Conservation (phyloP, 2,888 invertebrate genomes). For the Halocaridina rubra region DNA sequence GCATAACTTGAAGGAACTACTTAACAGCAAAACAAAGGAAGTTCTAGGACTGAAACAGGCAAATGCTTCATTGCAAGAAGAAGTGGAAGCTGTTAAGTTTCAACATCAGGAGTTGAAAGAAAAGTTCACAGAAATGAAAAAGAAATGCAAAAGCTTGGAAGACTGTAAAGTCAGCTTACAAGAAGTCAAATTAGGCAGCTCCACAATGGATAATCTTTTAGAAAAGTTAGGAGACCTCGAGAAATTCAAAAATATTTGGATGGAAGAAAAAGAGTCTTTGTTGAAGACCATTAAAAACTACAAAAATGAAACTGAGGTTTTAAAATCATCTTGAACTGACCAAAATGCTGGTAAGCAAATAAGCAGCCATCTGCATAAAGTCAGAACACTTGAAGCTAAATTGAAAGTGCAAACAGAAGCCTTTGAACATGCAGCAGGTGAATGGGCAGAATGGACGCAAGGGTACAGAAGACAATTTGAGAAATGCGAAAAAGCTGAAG, state of each 20-base stretch:
- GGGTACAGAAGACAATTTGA: constrained; percentile 9
- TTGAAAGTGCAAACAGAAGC: not conserved
- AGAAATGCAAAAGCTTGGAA: not conserved
- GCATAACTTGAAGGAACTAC: not conserved
- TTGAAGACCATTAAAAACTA: not conserved
- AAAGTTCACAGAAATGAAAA: not conserved
- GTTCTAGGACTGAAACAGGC: not conserved
- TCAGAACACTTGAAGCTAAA: not conserved
- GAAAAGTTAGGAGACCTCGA: constrained; percentile 19
- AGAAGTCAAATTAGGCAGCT: constrained; percentile 12
- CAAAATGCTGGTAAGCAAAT: not conserved
- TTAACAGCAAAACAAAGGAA: not conserved
- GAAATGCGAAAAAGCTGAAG: constrained; percentile 1
- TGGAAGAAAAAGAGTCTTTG: constrained; percentile 2
- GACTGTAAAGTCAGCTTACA: not conserved
- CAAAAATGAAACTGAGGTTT: not conserved
- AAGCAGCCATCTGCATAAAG: not conserved
- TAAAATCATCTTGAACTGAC: not conserved
- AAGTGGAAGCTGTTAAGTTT: not conserved
- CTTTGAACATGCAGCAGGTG: not conserved
- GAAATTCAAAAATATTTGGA: not conserved
- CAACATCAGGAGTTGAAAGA: not conserved
- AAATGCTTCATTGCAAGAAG: not conserved
- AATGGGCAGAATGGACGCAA: not conserved
- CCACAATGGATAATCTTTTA: not conserved